These are phyloP conservation scores for Dryocosmus kuriphilus DNA, from an alignment of 2,888 invertebrate species.

Conservation along the genomic window DNA sequence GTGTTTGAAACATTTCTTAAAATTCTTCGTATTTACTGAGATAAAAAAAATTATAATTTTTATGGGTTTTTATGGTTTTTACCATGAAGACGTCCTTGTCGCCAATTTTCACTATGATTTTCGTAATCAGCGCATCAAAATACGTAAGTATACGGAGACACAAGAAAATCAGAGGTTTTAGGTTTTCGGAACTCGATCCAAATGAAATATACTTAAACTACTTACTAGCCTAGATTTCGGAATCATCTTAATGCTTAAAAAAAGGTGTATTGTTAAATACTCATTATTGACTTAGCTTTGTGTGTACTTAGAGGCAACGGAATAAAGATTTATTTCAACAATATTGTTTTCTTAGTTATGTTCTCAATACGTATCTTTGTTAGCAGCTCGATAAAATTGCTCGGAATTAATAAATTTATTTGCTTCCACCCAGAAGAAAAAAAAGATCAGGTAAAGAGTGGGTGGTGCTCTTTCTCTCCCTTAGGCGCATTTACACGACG, in stretches of 20 bases:
- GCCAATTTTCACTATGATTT: too few relatives aligned
- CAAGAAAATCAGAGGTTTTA: too few relatives aligned
- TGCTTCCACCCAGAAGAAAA: conserved; percentile 2
- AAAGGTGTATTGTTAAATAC: not conserved
- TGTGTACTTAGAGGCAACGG: not conserved
- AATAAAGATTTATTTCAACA: not conserved
- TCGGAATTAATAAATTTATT: conserved; percentile 15
- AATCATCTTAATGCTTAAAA: not conserved
- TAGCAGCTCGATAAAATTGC: conserved; percentile 7
- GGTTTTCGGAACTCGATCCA: too few relatives aligned
- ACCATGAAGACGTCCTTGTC: too few relatives aligned
- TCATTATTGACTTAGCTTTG: not conserved
- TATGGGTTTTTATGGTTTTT: too few relatives aligned
- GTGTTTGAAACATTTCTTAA: too few relatives aligned
- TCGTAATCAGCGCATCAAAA: too few relatives aligned
- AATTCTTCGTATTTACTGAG: too few relatives aligned
- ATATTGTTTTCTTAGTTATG: not conserved
- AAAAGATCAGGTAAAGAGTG: conserved; percentile 21
- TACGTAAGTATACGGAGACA: too few relatives aligned
- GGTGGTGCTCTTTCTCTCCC: conserved; percentile 18
- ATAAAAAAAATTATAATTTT: too few relatives aligned
- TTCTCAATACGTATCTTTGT: not conserved
- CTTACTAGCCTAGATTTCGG: not conserved
- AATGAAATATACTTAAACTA: not conserved
- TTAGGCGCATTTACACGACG: conserved; percentile 3